Base-by-base conservation (phyloP, 2,113 vertebrate species). In the Percina caprodes region DNA sequence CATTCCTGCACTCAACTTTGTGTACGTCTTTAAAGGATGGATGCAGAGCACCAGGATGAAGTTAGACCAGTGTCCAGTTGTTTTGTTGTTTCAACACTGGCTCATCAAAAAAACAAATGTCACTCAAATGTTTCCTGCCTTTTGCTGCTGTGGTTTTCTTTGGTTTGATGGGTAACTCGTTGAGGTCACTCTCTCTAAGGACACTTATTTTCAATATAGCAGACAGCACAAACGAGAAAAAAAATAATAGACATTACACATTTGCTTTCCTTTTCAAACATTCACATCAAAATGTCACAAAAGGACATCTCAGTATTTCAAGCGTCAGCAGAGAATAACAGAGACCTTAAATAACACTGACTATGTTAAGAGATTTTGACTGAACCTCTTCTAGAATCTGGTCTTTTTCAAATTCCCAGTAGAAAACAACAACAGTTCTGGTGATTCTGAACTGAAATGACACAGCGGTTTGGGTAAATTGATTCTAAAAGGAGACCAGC, bases 171-270 rank as follows among this genome's bases (percentile, higher is more conserved):
- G 52, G 63, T 77, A 16, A 18, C 42, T 46, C 58, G 16, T 55
- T 62, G 35, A 69, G n/a, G 70, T 52, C 67, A 12, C 26, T 58
- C 39, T 73, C 14, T 55, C 23, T 3, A 10, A 42, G 68, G 42
- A 61, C 45, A 51, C 45, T 46, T 11, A 56, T 54, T 80, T 67
- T 69, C 74, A 55, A n/a, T 6, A 19, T 65, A 45, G 72, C 74
- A 72, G 56, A 75, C 16, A 26, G 21, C 14, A 61, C 30, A 59
- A 33, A 30, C 54, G 51, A 77, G 62, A 73, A 85, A 75, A 77
- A 85, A 75, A 56, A 55, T 13, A 71, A 78, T 77, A 60, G 56
- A 46, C 87, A 83, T 80, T 87, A 78, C 58, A 70, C 79, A 35
- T 78, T 81, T 83, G 67, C 56, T 65, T 84, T 86, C 62, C 63